Evolutionary conservation across 2,797 vertebrate species (phyloP), one percentile per base, ranked within the genome.

Genomic region (Spinus olivaceus): DNA sequence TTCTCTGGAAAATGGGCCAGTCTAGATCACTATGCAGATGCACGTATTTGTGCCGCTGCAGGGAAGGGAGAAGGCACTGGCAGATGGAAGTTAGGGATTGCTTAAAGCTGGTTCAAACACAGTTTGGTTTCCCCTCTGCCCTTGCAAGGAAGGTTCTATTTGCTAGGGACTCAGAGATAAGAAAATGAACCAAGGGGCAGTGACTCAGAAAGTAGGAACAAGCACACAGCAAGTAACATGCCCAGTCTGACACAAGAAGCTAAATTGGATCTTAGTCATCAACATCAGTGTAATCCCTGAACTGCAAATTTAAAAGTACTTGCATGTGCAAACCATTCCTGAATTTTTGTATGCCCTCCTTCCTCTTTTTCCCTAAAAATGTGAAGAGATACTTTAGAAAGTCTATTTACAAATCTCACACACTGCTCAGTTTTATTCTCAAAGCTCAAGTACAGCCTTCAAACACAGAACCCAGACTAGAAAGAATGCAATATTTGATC

Each of bases 391-490:
- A 28, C 46, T 56, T 50, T 25, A 21, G 33, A 51, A 88, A 57
- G 59, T 54, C 46, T 78, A 11, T 81, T 72, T 59, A 59, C 11
- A 57, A 65, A 72, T 72, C 59, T 72, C 35, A 30, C 3, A 10
- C 9, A 7, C n/a, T 71, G 30, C 57, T 81, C 9, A 13, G 32
- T 53, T 90, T 69, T 65, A 6, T 20, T 72, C 54, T 84, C 70
- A 84, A 83, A 77, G 33, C 57, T 65, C 4, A 10, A 76, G 72
- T 33, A 61, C 7, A 78, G 49, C 39, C 56, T 41, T 49, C 44
- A 81, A 81, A 70, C 0, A 0, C 0, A 0, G 44, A 89, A 88
- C 20, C 82, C 25, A 49, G 24, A 54, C 59, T 0, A 73, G 22
- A 84, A 7, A 50, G 37, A 67, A 65, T 25, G 59, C 39, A 81